Conservation (phyloP, 2,113 vertebrate genomes). For the Typhlomys cinereus region DNA sequence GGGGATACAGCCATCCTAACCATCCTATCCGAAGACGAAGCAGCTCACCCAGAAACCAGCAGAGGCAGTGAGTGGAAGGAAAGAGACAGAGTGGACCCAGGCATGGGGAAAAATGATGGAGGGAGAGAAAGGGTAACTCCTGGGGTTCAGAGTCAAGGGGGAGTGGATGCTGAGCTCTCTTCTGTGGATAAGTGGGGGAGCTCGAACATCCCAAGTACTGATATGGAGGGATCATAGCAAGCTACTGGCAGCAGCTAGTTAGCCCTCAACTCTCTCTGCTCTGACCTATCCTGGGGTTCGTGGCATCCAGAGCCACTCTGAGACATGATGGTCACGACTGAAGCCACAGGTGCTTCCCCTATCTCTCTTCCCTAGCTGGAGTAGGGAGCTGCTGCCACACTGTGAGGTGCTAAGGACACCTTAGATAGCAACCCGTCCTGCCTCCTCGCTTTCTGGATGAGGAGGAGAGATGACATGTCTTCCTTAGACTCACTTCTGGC, state of each 20-base stretch:
- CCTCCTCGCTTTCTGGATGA: not conserved
- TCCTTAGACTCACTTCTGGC: not conserved
- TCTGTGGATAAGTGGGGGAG: not conserved
- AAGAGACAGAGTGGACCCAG: not conserved
- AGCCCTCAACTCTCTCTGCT: not conserved
- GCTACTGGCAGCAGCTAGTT: not conserved
- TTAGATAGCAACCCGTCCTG: not conserved
- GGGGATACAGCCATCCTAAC: not conserved
- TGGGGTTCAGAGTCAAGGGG: not conserved
- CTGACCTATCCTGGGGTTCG: rapidly evolving
- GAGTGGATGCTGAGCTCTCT: not conserved
- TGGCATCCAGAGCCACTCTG: not conserved
- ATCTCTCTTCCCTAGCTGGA: not conserved
- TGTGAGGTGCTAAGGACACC: not conserved
- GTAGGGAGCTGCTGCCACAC: not conserved
- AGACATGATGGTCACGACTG: rapidly evolving
- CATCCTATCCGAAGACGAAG: not conserved
- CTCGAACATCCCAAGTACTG: not conserved
- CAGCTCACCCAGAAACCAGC: not conserved
- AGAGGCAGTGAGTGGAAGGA: not conserved
- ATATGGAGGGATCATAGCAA: not conserved
- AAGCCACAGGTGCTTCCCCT: too few relatives aligned
- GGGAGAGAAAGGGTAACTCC: not conserved
- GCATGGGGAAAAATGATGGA: not conserved
- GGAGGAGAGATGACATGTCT: not conserved